Percentiles rank a stretch among this genome's conserved stretches.
Evolutionary conservation across 2,113 vertebrate species (phyloP).

Genomic region (Plecturocebus donacophilus): DNA sequence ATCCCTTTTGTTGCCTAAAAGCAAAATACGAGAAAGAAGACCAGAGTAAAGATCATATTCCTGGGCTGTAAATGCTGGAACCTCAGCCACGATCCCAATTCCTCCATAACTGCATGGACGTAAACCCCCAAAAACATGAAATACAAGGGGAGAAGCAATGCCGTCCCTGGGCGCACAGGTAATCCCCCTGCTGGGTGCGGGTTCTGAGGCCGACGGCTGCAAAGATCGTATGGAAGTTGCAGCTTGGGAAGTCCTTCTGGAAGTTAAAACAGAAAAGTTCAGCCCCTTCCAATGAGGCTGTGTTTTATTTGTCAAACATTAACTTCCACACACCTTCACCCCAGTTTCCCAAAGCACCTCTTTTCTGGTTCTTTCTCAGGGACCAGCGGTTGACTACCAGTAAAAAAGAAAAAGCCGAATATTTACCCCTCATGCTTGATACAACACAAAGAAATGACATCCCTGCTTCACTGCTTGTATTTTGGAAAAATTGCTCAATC

Average conservation of each 20-base stretch:
- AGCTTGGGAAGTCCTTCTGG: background rate
- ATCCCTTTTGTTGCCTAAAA: background rate
- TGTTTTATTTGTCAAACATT: background rate
- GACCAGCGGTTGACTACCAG: background rate
- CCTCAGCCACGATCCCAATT: fast-evolving
- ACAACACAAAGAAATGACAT: background rate
- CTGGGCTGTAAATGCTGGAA: fast-evolving
- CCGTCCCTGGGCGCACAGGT: fast-evolving
- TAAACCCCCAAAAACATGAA: background rate
- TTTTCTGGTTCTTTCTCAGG: background rate
- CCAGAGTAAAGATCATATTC: fast-evolving
- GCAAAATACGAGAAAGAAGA: background rate
- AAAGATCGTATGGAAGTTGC: fast-evolving
- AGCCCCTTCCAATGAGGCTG: too few relatives aligned
- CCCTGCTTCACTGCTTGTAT: background rate
- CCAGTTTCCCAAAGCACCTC: too few relatives aligned
- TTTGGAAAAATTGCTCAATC: background rate
- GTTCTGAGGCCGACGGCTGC: fast-evolving
- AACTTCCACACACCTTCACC: too few relatives aligned
- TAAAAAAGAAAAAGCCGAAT: too few relatives aligned
- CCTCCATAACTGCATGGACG: fast-evolving
- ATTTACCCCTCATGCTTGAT: fast-evolving
- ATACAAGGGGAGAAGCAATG: fast-evolving
- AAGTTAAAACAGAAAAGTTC: background rate
- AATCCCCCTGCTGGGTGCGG: background rate